These are phyloP conservation scores for Eupsilia transversa DNA, from an alignment of 2,888 invertebrate genomes.

Conservation along the genomic window DNA sequence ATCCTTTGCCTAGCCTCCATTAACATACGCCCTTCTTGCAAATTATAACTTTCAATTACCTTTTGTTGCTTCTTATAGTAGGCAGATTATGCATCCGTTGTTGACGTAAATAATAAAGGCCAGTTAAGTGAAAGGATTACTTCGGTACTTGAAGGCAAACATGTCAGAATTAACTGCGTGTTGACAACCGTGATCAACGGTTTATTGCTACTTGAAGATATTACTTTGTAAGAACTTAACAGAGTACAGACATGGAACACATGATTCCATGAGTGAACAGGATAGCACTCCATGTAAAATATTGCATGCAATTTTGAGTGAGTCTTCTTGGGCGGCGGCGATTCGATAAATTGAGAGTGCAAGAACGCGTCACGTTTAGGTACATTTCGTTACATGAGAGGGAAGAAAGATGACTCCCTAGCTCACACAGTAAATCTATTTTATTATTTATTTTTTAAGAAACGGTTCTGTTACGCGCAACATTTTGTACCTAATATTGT, in stretches of 20 bases:
- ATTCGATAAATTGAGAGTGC: not conserved
- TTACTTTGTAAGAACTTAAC: not conserved
- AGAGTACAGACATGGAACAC: not conserved
- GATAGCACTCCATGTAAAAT: not conserved
- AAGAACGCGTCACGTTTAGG: not conserved
- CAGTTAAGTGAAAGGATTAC: conserved; percentile 52
- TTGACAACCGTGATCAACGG: conserved; percentile 28
- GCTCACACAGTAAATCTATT: not conserved
- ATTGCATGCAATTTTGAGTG: not conserved
- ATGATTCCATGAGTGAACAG: too few species aligned
- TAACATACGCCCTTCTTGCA: conserved; percentile 17
- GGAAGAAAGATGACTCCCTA: not conserved
- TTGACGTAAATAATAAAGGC: conserved; percentile 38
- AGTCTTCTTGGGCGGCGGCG: not conserved
- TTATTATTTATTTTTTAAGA: not conserved
- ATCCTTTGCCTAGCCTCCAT: not conserved
- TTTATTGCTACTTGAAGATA: conserved; percentile 14
- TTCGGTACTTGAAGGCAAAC: conserved; percentile 51
- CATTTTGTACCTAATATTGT: not conserved
- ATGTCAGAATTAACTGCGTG: conserved; percentile 29
- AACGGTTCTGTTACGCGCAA: not conserved
- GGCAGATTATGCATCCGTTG: conserved; percentile 36
- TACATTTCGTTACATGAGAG: not conserved
- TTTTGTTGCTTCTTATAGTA: conserved; percentile 17
- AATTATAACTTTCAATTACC: not conserved